These are phyloP conservation scores for Raja brachyura DNA, from an alignment of 2,113 vertebrate genomes.

Conservation along the genomic window DNA sequence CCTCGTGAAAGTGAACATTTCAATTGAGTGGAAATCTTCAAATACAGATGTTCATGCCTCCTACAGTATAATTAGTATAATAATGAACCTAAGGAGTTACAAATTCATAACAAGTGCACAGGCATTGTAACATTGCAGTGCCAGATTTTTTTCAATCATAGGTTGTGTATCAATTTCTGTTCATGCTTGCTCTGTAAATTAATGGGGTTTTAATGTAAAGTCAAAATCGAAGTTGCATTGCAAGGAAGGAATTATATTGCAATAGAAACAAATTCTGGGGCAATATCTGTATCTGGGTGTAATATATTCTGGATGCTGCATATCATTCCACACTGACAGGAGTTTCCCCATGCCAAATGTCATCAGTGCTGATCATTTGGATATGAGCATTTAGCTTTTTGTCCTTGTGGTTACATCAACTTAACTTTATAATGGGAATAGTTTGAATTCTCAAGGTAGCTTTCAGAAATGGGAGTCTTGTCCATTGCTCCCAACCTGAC, in stretches of 20 bases:
- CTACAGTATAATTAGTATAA: slow-evolving; percentile 2
- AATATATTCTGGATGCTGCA: neutral
- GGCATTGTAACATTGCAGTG: neutral
- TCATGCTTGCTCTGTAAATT: slow-evolving; percentile 8
- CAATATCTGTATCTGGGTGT: neutral
- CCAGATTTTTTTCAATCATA: neutral
- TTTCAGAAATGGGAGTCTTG: slow-evolving; percentile 13
- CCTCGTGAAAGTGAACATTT: neutral
- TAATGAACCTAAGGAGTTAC: neutral
- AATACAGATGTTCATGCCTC: neutral
- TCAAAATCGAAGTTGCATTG: neutral
- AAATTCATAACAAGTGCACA: neutral
- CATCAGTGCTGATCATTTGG: neutral
- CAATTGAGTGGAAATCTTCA: neutral
- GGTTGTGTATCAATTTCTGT: neutral
- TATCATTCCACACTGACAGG: neutral
- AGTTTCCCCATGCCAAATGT: neutral
- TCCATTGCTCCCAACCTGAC: slow-evolving; percentile 11
- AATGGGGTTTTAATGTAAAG: neutral
- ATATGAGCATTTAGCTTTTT: neutral
- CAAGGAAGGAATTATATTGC: neutral
- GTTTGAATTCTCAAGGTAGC: neutral
- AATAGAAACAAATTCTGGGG: neutral
- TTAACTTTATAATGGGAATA: neutral
- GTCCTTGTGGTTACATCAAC: neutral